Evolutionary conservation across 2,113 vertebrate species (phyloP).

Genomic region (Eira barbara): DNA sequence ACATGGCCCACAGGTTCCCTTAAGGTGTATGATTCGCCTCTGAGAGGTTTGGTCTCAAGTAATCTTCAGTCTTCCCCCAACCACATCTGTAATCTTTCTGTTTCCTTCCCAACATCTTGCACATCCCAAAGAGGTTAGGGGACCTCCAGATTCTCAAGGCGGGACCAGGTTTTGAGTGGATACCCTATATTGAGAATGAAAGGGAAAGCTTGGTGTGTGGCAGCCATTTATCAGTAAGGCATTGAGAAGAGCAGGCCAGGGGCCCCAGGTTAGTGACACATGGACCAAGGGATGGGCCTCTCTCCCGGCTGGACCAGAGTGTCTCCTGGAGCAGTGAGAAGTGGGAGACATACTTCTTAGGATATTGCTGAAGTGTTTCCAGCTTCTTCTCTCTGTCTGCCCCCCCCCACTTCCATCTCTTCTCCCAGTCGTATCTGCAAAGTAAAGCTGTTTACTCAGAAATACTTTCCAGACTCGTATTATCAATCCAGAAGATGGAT

Average conservation of each 20-base stretch:
- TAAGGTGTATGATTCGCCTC: not conserved
- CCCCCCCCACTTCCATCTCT: not conserved
- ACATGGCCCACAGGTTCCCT: not conserved
- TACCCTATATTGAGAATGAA: not conserved
- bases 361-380: not conserved
- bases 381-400: not conserved
- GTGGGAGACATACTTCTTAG: not conserved
- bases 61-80: not conserved
- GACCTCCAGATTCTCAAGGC: not conserved
- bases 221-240: not conserved
- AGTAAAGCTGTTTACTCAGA: not conserved
- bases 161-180: not conserved
- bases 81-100: not conserved
- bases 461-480: not conserved
- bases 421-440: not conserved
- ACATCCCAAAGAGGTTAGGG: not conserved
- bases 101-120: not conserved
- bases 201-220: not conserved
- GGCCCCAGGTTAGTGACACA: not conserved
- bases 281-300: not conserved
- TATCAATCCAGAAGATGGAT: not conserved
- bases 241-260: not conserved
- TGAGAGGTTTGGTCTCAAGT: not conserved
- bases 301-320: not conserved
- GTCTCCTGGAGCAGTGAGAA: not conserved